Base-by-base conservation (phyloP, 2,888 invertebrate species). In the Unio pictorum region DNA sequence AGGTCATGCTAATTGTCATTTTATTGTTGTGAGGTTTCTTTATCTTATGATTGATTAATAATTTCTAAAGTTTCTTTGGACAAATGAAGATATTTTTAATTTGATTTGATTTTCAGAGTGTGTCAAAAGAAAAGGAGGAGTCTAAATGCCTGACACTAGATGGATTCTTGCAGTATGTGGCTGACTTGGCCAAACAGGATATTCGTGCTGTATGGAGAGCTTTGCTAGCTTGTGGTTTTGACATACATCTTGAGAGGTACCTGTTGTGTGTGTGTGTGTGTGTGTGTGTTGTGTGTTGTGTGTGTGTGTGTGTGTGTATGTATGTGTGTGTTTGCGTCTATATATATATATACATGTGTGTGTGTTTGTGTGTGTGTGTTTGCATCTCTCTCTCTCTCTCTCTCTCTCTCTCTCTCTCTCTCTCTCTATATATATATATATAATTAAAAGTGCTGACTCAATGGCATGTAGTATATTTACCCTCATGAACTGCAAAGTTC, bases 231-330 rank as follows among this genome's bases (percentile, higher is more conserved):
- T 87, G 87, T 79, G 89, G 89, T 26, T 87, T 85, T 76, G 89
- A 89, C 72, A 74, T 89, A 7, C 86, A 88, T 69, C 85, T 88
- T 70, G 85, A 87, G 69, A 87, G 89, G 89, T 88, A 68, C 59
- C 45, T 69, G 17, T 5, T n/a, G n/a, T 28, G 18, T 20, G 60
- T 15, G 17, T 28, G 26, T 20, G 20, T 61, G 18, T 61, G 18
- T 18, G 61, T 61, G n/a, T 18, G n/a, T n/a, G 20, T n/a, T n/a
- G n/a, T n/a, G n/a, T n/a, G n/a, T n/a, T 57, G 23, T 23, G 23
- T 23, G 23, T 23, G 23, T 23, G 23, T 23, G 2, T 2, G 2
- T 23, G 23, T 23, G 23, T 23, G 23, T 23, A 0, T 23, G 0
- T 23, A 0, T 23, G 23, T 23, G 23, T 23, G 23, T 23, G 23